A percentile compares a stretch with the other conserved stretches of the same genome.
Evolutionary conservation across 92 coral and sea anemone species (phyloP).

Genomic region (Zoanthus solanderi): DNA sequence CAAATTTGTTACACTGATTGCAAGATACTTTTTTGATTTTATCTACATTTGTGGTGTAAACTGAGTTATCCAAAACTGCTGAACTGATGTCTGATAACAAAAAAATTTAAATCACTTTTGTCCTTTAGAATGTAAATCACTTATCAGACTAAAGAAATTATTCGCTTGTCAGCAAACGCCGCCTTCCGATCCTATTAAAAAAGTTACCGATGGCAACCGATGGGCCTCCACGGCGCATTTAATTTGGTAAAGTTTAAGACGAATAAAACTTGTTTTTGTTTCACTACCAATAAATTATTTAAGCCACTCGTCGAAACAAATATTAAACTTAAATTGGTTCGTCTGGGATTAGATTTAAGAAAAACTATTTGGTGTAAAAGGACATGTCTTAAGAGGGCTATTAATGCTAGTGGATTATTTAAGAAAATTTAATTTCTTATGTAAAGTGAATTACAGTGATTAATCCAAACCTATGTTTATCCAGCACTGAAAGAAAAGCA

Average conservation of each 20-base stretch:
- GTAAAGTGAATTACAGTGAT: background rate
- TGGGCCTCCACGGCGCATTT: background rate
- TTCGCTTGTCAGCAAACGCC: background rate
- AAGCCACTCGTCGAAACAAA: slow-evolving; percentile 1
- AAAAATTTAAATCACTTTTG: background rate
- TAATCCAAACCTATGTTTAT: slow-evolving; percentile 16
- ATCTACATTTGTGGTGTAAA: background rate
- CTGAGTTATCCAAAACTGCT: slow-evolving; percentile 8
- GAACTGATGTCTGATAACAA: background rate
- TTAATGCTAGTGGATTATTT: background rate
- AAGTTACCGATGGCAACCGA: background rate
- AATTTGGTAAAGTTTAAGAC: background rate
- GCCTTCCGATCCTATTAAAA: background rate
- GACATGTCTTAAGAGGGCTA: background rate
- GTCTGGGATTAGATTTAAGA: background rate
- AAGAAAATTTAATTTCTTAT: slow-evolving; percentile 20
- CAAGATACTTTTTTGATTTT: slow-evolving; percentile 16
- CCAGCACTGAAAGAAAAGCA: slow-evolving; percentile 4
- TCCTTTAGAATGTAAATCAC: background rate
- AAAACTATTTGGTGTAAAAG: background rate
- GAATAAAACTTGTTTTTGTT: slow-evolving; percentile 17
- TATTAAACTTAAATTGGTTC: background rate
- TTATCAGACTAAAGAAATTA: background rate
- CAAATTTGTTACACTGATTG: background rate
- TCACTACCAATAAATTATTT: slow-evolving; percentile 15